Percentiles rank a stretch among this genome's conserved stretches.
Evolutionary conservation across 2,888 invertebrate genomes (phyloP).

Genomic region (Caenorhabditis afra): DNA sequence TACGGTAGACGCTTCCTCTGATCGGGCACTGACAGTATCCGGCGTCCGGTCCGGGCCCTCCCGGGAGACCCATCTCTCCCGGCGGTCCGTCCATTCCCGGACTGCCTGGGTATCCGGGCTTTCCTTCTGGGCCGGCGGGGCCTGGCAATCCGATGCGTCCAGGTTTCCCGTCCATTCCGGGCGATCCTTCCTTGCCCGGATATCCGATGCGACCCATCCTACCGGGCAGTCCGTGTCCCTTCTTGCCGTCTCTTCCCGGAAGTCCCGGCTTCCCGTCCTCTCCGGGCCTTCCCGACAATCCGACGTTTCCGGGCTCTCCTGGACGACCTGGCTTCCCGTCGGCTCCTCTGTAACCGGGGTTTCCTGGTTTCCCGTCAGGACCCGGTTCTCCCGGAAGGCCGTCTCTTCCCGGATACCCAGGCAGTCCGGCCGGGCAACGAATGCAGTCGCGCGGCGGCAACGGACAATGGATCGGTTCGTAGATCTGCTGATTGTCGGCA

Average conservation of each 20-base stretch:
- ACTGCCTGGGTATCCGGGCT: constrained; percentile 51
- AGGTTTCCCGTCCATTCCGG: constrained; percentile 52
- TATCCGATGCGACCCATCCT: constrained; percentile 53
- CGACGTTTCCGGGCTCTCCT: constrained; percentile 50
- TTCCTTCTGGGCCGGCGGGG: constrained; percentile 48
- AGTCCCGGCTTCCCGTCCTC: constrained; percentile 57
- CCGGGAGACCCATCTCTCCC: constrained; percentile 52
- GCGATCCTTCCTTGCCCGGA: constrained; percentile 56
- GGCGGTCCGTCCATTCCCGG: constrained; percentile 53
- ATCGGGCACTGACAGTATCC: constrained; percentile 64
- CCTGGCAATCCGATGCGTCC: constrained; percentile 55
- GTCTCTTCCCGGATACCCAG: constrained; percentile 54
- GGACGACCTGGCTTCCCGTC: constrained; percentile 59
- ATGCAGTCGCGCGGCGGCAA: constrained; percentile 38
- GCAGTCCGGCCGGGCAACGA: constrained; percentile 39
- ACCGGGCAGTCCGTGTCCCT: constrained; percentile 47
- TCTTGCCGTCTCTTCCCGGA: constrained; percentile 59
- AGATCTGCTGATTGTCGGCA: constrained; percentile 48
- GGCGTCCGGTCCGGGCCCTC: constrained; percentile 61
- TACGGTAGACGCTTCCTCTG: constrained; percentile 39
- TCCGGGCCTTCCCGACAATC: constrained; percentile 54
- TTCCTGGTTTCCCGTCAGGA: constrained; percentile 53
- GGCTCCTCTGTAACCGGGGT: constrained; percentile 58
- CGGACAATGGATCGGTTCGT: constrained; percentile 52
- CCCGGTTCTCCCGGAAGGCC: constrained; percentile 60